Percentiles rank a stretch among this genome's conserved stretches.
Evolutionary conservation across 2,888 invertebrate genomes (phyloP).

Genomic region (Phlogophora meticulosa): DNA sequence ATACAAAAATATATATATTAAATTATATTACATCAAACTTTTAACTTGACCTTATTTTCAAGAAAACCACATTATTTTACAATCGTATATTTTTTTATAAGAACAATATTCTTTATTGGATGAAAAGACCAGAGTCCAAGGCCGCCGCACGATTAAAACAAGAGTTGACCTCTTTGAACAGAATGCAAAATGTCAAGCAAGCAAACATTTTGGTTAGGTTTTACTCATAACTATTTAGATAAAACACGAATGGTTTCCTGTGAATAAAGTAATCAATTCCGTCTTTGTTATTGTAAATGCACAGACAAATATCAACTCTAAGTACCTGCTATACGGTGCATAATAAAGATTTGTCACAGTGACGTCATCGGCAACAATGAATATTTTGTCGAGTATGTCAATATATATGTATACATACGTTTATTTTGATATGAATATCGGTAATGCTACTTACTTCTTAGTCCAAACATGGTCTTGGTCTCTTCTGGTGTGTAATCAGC

Average conservation of each 20-base stretch:
- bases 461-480: conserved; percentile 58
- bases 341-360: not conserved
- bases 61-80: conserved; percentile 2
- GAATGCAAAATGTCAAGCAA: conserved; percentile 32
- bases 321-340: conserved; percentile 1
- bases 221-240: too few species aligned
- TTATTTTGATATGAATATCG: not conserved
- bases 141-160: conserved; percentile 1
- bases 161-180: conserved; percentile 11
- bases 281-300: conserved; percentile 21
- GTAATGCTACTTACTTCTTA: conserved; percentile 46
- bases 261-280: conserved; percentile 17
- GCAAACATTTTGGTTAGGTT: conserved; percentile 23
- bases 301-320: conserved; percentile 33
- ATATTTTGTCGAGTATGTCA: conserved; percentile 9
- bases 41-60: too few species aligned
- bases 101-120: not conserved
- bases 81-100: not conserved
- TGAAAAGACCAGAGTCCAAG: conserved; percentile 44
- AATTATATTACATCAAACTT: not conserved
- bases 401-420: conserved; percentile 9
- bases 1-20: too few species aligned
- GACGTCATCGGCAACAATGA: conserved; percentile 25
- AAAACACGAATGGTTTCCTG: conserved; percentile 5
- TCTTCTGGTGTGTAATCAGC: conserved; percentile 74